Base-by-base conservation (phyloP, 2,888 invertebrate species). In the Ypsolopha sequella region DNA sequence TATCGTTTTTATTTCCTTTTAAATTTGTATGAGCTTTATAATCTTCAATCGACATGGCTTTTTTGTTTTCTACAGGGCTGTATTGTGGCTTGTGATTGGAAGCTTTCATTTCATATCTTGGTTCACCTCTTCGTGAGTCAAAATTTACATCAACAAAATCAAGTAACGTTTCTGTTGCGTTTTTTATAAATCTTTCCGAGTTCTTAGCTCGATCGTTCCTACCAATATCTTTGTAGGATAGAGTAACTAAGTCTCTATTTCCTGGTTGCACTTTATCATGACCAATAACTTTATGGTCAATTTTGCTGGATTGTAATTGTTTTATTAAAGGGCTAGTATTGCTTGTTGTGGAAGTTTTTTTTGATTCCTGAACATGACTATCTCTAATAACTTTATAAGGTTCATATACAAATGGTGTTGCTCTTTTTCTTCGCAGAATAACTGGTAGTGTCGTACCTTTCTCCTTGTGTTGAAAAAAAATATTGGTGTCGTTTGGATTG, bases 361-460 rank as follows among this genome's bases (percentile, higher is more conserved):
- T 85, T 1, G 77, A 74, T 52, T 82, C 85, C 54, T 69, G 73
- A 36, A 68, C 57, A 65, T 78, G 80, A 33, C 70, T 70, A 48
- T 85, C 84, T 60, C 70, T 73, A 48, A 87, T 80, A 36, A 86
- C 81, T 71, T 87, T 87, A 53, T 87, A 87, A 0, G 86, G 86
- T 61, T 87, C 86, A 56, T 87, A 87, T 6, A 78, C 61, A 68
- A 86, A 86, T 1, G 76, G 66, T 6, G 74, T 56, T 11, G 76
- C 70, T 56, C 87, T 64, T 60, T 69, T 82, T 53, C 57, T 70
- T 60, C 86, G 6, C 6, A 36, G 9, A 24, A 4, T 24, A 33
- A 6, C 33, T 9, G 64, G 58, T 8, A 47, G 14, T 55, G 65
- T 64, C 6, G 62, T 67, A 7, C 69, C 56, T 14, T 68, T 60